Base-by-base conservation (phyloP, 2,888 invertebrate genomes). In the Willowsia nigromaculata region DNA sequence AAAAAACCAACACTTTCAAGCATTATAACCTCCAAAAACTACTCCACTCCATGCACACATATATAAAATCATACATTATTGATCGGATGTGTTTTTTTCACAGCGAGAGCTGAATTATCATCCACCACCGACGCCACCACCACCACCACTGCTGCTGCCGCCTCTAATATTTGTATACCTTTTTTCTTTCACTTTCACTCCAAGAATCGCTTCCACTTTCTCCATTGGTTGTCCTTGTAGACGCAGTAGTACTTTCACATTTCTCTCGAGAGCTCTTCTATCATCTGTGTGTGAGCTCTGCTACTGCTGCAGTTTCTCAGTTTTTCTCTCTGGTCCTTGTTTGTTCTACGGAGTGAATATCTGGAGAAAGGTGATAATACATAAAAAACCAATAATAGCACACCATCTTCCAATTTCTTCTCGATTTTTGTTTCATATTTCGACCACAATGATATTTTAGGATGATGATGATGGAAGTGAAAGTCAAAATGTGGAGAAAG, bases 351-450 rank as follows among this genome's bases (percentile, higher is more conserved):
- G 62, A 40, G 62, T n/a, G 33, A 65, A 33, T 62, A 15, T 33
- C 68, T 83, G 83, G 50, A 53, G 85, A 85, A 74, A 85, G 85
- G 85, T 85, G 85, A 74, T 56, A 37, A 65, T 33, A 65, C n/a
- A 33, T 18, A 59, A 33, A 78, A 81, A 53, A 50, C 30, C 37
- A 83, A 83, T 83, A 43, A 37, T 81, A 40, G 25, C 53, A 30
- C 56, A 30, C 56, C 30, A 37, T 56, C 53, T 33, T 15, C 13
- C 59, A 11, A 53, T 81, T 25, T 13, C 81, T 25, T 43, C 53
- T 62, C 43, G 11, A 59, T 53, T 62, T 62, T 81, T 76, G 47
- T 76, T 59, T 43, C 59, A 25, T 43, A 22, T 56, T 22, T 56
- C 11, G 56, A 56, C 22, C 18, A 56, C 4, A 4, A 56, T 22